Base-by-base conservation (phyloP, 2,888 invertebrate species). In the Ophraella communa region DNA sequence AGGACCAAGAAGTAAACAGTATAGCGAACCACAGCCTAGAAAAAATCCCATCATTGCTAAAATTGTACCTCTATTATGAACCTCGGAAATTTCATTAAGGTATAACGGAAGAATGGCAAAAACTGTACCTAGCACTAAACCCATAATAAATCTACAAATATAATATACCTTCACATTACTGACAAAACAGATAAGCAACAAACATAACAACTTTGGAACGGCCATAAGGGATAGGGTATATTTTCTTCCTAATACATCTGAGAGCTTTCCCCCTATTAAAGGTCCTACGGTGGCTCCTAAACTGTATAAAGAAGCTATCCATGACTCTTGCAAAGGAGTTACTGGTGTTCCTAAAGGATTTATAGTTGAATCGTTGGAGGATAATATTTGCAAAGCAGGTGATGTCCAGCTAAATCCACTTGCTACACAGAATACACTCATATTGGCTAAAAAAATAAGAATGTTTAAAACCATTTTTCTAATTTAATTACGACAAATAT, bases 1-100 rank as follows among this genome's bases (percentile, higher is more conserved):
- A 23, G 76, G 74, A 3, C 76, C 77, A 3, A 77, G 54, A 1
- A 66, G 30, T 20, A 71, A 74, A 3, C 69, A 69, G 39, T 72
- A 74, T 1, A 76, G 60, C 0, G 74, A 23, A 5, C 77, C 77
- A 0, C 64, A 8, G 1, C 71, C 63, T 5, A 69, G 24, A 17
- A 73, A 72, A 5, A 75, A 61, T 1, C 68, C 70, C 64, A 75
- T 52, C 3, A 75, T 88, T 0, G 94, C 69, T n/a, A 70, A 68
- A 14, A 95, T 83, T 0, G 91, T 88, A 0, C 95, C 95, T 65
- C 95, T 85, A 18, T 89, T 87, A 24, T 90, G 89, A 60, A 89
- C 88, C 84, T 93, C 90, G 4, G 94, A 87, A 35, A 94, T 92
- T 82, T 95, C 95, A 42, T 92, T 92, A 64, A 93, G 87, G 82